phyloP scores from a whole-genome alignment of 2,888 invertebrate genomes.

The Blastobasis adustella region DNA sequence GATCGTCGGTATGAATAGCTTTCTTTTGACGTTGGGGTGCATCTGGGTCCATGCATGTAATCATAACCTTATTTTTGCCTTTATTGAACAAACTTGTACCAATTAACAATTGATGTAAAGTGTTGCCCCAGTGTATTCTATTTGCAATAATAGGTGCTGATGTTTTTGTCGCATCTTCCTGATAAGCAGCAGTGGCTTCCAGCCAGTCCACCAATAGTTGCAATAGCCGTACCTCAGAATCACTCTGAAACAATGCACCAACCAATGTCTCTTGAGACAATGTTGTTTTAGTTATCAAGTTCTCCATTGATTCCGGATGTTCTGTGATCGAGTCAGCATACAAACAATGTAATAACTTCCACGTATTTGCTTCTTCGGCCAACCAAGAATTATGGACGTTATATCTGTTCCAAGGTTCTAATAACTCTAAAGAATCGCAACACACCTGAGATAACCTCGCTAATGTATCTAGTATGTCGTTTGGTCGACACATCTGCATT shows the following conservation, averaged over 20 bases:
- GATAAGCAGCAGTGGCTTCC: conserved; percentile 89
- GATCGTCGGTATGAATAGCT: conserved; percentile 89
- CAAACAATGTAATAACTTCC: conserved; percentile 88
- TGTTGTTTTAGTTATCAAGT: conserved; percentile 52
- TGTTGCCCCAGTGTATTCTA: conserved; percentile 93
- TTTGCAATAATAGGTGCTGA: conserved; percentile 60
- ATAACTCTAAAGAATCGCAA: conserved; percentile 73
- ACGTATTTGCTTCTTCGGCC: conserved; percentile 90
- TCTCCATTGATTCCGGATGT: conserved; percentile 70
- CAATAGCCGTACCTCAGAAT: conserved; percentile 78
- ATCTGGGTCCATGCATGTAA: conserved; percentile 90
- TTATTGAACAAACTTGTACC: conserved; percentile 64
- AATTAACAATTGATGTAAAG: conserved; percentile 83
- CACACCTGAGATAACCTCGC: conserved; percentile 78
- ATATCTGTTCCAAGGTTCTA: conserved; percentile 67
- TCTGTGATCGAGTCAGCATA: conserved; percentile 85
- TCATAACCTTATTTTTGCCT: conserved; percentile 60
- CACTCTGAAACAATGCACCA: conserved; percentile 55
- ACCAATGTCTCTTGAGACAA: conserved; percentile 58
- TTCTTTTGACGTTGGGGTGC: conserved; percentile 87
- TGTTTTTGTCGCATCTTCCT: conserved; percentile 76
- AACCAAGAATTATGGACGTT: conserved; percentile 75
- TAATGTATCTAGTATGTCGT: conserved; percentile 76
- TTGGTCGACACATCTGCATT: conserved; percentile 54
- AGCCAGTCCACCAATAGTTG: conserved; percentile 95